Base-by-base conservation (phyloP, 2,888 invertebrate genomes). In the Thymelicus sylvestris region DNA sequence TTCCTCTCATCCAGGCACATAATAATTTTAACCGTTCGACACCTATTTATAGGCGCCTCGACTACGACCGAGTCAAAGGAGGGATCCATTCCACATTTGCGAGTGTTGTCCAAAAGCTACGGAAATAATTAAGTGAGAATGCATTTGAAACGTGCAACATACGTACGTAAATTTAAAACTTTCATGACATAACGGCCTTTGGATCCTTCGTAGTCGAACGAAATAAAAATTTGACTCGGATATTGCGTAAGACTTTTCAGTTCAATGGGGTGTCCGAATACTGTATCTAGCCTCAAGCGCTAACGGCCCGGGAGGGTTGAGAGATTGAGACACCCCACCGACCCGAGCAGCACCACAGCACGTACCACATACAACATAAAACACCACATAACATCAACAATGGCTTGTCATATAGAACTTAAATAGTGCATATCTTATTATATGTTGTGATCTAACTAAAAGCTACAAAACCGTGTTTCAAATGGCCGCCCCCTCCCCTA, bases 381-480 rank as follows among this genome's bases (percentile, higher is more conserved):
- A 77, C 78, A 78, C 77, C 76, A 77, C 72, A 74, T 72, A 73
- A 78, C 81, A 78, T 79, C 81, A 85, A 83, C 81, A 88, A 87
- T 81, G 81, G 81, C 79, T 83, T 83, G 83, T 85, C 84, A 85
- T 84, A 84, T 77, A 84, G 85, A 86, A 86, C 86, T 86, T 86
- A 90, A 86, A 87, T 84, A 87, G 84, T 86, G 85, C 85, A 80
- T 80, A 73, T 73, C 74, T 73, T 77, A 80, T 83, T 80, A 85
- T 82, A 85, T 76, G 85, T 86, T 76, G 85, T 86, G 84, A 85
- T 86, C 84, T 77, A 85, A 84, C 81, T 87, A 86, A 85, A 70
- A 86, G 84, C 85, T 90, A 89, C 80, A 78, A 83, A 85, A 84
- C 82, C 79, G 59, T 81, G 81, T 76, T 79, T 77, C 72, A 73